Evolutionary conservation across 1,140 invertebrate species (phyloP).

Genomic region (Tetramorium parvispinum): DNA sequence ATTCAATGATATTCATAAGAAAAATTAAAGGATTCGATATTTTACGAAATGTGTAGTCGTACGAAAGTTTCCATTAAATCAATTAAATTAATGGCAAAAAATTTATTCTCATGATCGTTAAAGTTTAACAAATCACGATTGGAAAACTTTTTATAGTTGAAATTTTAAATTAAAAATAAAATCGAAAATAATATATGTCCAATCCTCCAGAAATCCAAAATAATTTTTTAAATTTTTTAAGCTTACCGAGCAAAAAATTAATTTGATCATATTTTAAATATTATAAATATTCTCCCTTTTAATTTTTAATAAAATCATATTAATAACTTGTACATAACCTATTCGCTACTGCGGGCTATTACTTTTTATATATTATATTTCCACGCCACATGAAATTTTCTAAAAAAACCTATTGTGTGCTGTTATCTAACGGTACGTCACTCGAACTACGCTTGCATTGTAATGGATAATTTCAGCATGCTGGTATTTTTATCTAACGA

Average conservation of each 20-base stretch:
- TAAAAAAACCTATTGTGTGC: conserved; percentile 7
- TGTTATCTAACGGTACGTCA: conserved; percentile 9
- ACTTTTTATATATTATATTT: not conserved
- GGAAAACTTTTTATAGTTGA: not conserved
- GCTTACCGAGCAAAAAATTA: too few relatives aligned
- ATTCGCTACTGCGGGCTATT: not conserved
- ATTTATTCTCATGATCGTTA: not conserved
- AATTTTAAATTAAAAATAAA: not conserved
- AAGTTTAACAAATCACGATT: not conserved
- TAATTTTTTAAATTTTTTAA: not conserved
- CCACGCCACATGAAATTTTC: too few relatives aligned
- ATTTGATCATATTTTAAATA: not conserved
- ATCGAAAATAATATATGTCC: not conserved
- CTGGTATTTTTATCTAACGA: not conserved
- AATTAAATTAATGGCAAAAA: not conserved
- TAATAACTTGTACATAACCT: not conserved
- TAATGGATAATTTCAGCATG: not conserved
- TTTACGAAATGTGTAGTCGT: not conserved
- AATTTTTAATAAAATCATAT: not conserved
- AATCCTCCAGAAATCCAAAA: not conserved
- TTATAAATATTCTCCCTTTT: not conserved
- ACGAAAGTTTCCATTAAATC: not conserved
- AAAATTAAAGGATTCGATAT: not conserved
- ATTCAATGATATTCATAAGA: not conserved
- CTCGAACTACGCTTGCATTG: not conserved